These are phyloP conservation scores for Eptesicus fuscus DNA, from an alignment of 2,113 vertebrate genomes.

Conservation along the genomic window DNA sequence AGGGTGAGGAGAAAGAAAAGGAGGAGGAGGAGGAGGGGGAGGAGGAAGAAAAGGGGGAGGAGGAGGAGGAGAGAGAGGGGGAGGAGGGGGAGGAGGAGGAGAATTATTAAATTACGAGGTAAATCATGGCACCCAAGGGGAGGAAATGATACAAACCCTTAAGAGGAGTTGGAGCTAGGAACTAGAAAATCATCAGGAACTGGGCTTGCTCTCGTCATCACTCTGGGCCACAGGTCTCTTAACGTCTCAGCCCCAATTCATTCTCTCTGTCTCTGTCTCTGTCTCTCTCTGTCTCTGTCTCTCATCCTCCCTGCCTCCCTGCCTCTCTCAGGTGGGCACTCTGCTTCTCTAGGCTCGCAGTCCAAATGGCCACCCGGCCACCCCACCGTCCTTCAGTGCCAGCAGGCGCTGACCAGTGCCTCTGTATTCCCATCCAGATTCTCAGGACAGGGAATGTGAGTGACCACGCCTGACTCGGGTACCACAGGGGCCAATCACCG, in stretches of 20 bases:
- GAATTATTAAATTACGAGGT: neutral
- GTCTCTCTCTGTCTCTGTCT: neutral
- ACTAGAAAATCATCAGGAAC: neutral
- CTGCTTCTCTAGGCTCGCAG: neutral
- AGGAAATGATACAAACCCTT: neutral
- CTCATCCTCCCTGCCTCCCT: neutral
- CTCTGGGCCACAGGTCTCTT: neutral
- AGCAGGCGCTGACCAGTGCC: neutral
- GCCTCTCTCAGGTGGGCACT: neutral
- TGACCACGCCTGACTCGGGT: neutral
- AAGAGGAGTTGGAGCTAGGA: neutral
- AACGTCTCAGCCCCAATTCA: neutral
- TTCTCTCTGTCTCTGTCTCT: neutral
- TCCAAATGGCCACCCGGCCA: neutral
- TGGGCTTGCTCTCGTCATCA: neutral
- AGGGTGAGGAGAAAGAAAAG: neutral
- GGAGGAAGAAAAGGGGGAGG: neutral
- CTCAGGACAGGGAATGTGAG: neutral
- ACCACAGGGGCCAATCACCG: neutral
- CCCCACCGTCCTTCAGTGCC: neutral
- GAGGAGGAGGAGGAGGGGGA: too few species aligned
- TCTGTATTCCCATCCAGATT: neutral
- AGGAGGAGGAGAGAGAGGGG: fast-evolving
- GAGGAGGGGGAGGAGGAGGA: too few species aligned
- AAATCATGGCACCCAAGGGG: neutral